Conservation (phyloP, 2,888 invertebrate genomes). For the Seira sanloemensis region DNA sequence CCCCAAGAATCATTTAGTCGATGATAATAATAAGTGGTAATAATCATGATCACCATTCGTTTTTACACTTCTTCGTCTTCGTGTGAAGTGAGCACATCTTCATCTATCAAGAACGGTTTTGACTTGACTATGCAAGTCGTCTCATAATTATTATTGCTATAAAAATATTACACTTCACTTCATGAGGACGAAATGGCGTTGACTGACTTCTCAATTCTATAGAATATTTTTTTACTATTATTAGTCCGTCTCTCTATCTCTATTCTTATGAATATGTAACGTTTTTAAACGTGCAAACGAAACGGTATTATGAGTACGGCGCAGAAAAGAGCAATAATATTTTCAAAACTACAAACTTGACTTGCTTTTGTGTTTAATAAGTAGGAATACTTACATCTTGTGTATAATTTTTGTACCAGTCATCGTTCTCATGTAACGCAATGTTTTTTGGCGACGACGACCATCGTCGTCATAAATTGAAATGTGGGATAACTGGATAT, state of each 20-base stretch:
- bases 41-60: neutral
- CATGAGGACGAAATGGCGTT: neutral
- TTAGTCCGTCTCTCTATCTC: neutral
- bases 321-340: neutral
- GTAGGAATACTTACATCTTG: neutral
- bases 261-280: neutral
- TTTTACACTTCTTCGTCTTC: neutral
- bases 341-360: neutral
- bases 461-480: slow-evolving; percentile 25
- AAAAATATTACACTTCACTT: neutral
- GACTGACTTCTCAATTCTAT: neutral
- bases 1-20: no score
- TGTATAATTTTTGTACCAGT: slow-evolving; percentile 13
- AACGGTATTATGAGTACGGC: slow-evolving; percentile 14
- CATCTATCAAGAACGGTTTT: neutral
- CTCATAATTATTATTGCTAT: neutral
- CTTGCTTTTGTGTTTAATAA: neutral
- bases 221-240: neutral
- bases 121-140: neutral
- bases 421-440: neutral
- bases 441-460: neutral
- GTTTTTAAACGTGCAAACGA: neutral
- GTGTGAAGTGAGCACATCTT: slow-evolving; percentile 1
- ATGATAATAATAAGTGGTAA: neutral
- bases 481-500: slow-evolving; percentile 41